Base-by-base conservation (phyloP, 2,797 vertebrate genomes). In the Sternotherus odoratus region DNA sequence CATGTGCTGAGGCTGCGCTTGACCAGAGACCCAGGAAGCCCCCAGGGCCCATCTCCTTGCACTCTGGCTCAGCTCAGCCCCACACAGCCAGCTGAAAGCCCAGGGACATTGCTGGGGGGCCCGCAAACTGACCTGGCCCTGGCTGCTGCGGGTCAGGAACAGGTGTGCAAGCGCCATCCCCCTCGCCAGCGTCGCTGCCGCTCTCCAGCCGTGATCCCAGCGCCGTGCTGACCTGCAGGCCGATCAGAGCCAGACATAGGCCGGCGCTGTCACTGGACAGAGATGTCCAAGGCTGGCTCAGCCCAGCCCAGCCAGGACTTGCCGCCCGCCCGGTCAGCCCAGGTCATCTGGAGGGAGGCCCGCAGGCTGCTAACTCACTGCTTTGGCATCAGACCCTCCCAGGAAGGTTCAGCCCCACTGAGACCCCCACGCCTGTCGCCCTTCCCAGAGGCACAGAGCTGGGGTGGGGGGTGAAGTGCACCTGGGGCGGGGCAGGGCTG, bases 181-280 rank as follows among this genome's bases (percentile, higher is more conserved):
- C 82, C 11, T 79, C 48, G 33, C 92, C 77, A 0, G 46, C 63
- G 2, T 15, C 12, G 26, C 91, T 12, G 0, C 53, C 8, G 53
- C 8, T 16, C 0, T 80, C 39, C 39, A 80, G 39, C 85, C 60
- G 54, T 2, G 39, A 53, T 19, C 30, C 26, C 93, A 95, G 51
- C 0, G 33, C 48, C 0, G 1, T 1, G 6, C 91, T 0, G 1
- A 95, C 91, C 97, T 97, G 93, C 12, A 92, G 94, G 28, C 48
- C 82, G 4, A 23, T 21, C 5, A 8, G 50, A 57, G 83, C 17
- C 0, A 0, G 81, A 6, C 77, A 51, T 3, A 36, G 33, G 8
- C 50, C 36, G 74, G 5, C 72, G 13, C 5, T 43, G 69, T 46
- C 72, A 46, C 23, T 28, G 39, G 69, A 39, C 60, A 5, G n/a